Evolutionary conservation across 2,888 invertebrate genomes (phyloP).

Genomic region (Nephrotoma flavescens): DNA sequence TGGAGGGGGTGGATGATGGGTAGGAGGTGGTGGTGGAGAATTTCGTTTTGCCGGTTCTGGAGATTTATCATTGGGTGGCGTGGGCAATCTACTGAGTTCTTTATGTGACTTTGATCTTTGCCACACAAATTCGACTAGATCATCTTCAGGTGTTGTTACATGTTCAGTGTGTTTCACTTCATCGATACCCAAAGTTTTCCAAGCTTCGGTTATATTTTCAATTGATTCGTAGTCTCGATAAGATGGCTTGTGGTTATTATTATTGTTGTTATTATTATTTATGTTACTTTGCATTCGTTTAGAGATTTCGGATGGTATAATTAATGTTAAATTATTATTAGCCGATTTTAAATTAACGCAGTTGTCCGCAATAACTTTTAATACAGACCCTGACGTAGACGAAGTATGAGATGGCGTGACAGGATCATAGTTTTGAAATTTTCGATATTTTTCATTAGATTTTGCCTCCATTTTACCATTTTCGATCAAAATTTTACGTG

Average conservation of each 20-base stretch:
- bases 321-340: neutral
- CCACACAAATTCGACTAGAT: constrained; percentile 32
- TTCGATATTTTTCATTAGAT: constrained; percentile 23
- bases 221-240: constrained; percentile 52
- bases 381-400: neutral
- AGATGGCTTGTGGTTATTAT: constrained; percentile 2
- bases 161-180: constrained; percentile 57
- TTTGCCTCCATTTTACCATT: neutral
- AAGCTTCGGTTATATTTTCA: constrained; percentile 62
- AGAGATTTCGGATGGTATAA: neutral
- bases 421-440: constrained; percentile 29
- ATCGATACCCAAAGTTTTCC: constrained; percentile 65
- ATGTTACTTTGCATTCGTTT: neutral
- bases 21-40: constrained; percentile 1
- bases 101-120: constrained; percentile 29
- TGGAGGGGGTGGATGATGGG: neutral
- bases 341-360: neutral
- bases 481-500: constrained; percentile 22
- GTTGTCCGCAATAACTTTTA: neutral
- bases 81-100: constrained; percentile 17
- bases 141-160: constrained; percentile 24
- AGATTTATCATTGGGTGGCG: constrained; percentile 7
- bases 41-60: neutral
- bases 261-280: neutral
- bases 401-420: constrained; percentile 20